Evolutionary conservation across 2,797 vertebrate species (phyloP), one percentile per base, ranked within the genome.

Genomic region (Amphiprion clarkii): DNA sequence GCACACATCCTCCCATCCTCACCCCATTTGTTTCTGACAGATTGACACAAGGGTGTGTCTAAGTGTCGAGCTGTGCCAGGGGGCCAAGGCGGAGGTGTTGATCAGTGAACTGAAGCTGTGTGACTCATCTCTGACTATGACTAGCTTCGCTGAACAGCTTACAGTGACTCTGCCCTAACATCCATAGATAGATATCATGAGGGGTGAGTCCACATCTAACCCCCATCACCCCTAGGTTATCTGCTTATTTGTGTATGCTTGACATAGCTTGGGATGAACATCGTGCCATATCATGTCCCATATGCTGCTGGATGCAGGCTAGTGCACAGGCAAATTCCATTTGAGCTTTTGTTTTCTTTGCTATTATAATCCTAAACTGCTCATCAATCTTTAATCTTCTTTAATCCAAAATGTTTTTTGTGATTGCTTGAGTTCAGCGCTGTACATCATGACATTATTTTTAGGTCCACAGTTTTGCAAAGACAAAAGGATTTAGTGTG

Each of bases 21-120:
- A 84, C 72, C 76, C 81, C 79, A 85, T 89, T 90, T 87, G 78
- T 85, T 86, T 78, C 74, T 87, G 88, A 89, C 82, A 86, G 85
- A 90, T 69, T 83, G 90, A 92, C 82, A 83, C 72, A 19, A 58
- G 83, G 58, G 68, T 80, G 86, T 84, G 71, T 81, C 6, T 88
- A 80, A 79, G 82, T 83, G 79, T 84, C 60, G 61, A 81, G 65
- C 79, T 79, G 80, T 82, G 87, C 74, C 72, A 48, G 61, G 74
- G 81, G 84, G 82, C 79, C 65, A 61, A 69, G 82, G 83, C 71
- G 52, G 81, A 85, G 86, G 88, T 84, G 89, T 87, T 88, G 89
- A 89, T 92, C 88, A 87, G 79, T 85, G 84, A 86, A 83, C 79
- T 81, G 82, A 52, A 76, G 84, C 83, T 76, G 62, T 66, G 72